Evolutionary conservation across 2,113 vertebrate genomes (phyloP), one percentile per base, ranked within the genome.

Genomic region (Myrmophylax atrothorax): DNA sequence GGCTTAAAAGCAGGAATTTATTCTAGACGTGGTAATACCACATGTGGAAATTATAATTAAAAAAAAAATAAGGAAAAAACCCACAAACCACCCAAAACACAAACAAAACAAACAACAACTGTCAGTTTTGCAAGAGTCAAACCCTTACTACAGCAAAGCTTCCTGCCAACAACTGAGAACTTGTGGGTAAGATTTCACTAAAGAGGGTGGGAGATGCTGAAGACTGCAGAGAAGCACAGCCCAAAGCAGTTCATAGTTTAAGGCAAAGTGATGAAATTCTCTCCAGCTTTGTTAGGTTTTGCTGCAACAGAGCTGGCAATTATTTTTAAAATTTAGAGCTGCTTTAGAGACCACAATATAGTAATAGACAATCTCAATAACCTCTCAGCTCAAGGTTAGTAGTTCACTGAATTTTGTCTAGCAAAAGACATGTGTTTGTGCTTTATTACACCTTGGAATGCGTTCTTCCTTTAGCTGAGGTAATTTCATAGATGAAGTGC

Each of bases 381-480:
- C 50, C 67, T 96, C 92, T 91, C 73, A 66, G 38, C 60, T 72
- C 75, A 58, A 87, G 91, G 91, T 94, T 81, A 92, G 77, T 58
- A 68, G 76, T 87, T 95, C 84, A 50, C 59, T 78, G 56, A 83
- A 67, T 96, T 96, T 93, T 92, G 72, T 96, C 86, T 88, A 95
- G 86, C 52, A 92, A 91, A 59, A 89, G 77, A 59, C 70, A 77
- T 31, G 18, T 19, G 0, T 50, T 79, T 91, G 81, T 87, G 84
- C 72, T 97, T 97, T 75, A 90, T 95, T 95, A 87, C 90, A 84
- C 44, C 81, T 82, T 46, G 59, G 56, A 78, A 86, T 46, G 92
- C 35, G 3, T 83, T 79, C 58, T 93, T 89, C 31, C 81, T 90
- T 96, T 87, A 75, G 70, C 91, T 89, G 92, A 96, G 88, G 91